phyloP scores from a whole-genome alignment of 2,888 invertebrate genomes.

The Clostera curtula region DNA sequence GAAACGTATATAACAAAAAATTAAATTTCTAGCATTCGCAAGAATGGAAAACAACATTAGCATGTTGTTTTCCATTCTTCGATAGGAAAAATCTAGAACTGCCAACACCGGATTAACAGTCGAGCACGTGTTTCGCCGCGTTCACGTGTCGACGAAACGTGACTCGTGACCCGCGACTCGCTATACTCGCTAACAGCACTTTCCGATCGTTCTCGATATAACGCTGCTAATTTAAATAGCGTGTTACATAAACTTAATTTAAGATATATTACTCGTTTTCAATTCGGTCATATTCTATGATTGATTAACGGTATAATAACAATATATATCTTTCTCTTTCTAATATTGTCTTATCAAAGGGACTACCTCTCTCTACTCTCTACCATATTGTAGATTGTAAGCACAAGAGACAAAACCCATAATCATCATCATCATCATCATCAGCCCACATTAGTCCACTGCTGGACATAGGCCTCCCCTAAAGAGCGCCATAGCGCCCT shows the following conservation, averaged over 20 bases:
- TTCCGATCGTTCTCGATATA: conserved; percentile 18
- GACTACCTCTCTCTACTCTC: no score
- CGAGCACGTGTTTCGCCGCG: conserved; percentile 32
- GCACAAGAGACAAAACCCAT: no score
- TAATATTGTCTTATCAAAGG: no score
- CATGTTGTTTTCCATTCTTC: conserved; percentile 15
- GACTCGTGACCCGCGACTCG: conserved; percentile 25
- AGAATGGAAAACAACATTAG: no score
- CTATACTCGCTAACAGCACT: no score
- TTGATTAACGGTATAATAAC: conserved; percentile 4
- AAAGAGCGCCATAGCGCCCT: no score
- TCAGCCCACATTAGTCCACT: no score
- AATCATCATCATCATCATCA: no score
- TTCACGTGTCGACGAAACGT: conserved; percentile 50
- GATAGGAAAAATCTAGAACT: conserved; percentile 10
- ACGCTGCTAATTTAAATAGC: conserved; percentile 20
- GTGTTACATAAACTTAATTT: not conserved
- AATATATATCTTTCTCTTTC: not conserved
- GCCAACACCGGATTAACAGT: conserved; percentile 15
- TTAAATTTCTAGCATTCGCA: no score
- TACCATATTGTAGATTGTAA: no score
- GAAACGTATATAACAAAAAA: no score
- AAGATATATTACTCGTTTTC: conserved; percentile 2
- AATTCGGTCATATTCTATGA: conserved; percentile 13
- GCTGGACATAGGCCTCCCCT: no score